Conservation (phyloP, 2,113 vertebrate genomes). For the Oplegnathus fasciatus region DNA sequence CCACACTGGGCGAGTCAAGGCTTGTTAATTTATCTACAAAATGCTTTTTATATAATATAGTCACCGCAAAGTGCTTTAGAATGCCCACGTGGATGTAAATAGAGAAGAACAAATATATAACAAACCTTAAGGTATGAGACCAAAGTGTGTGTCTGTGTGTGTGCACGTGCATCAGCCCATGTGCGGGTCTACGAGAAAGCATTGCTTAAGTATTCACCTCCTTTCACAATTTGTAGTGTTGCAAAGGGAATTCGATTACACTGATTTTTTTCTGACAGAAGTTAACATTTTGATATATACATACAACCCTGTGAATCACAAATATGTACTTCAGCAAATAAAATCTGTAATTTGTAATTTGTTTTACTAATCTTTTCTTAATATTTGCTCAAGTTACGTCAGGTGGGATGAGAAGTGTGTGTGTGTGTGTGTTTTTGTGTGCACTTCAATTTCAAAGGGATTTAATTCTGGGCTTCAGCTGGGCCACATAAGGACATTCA, state of each 20-base stretch:
- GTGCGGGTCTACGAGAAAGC: too few species aligned
- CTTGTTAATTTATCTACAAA: not conserved
- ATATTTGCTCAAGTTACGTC: not conserved
- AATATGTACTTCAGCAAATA: not conserved
- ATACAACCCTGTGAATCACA: not conserved
- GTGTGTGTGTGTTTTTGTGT: not conserved
- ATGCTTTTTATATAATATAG: not conserved
- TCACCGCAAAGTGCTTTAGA: conserved; percentile 3
- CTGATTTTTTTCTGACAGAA: not conserved
- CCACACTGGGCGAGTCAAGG: not conserved
- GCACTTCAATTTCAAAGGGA: not conserved
- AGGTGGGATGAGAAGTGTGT: not conserved
- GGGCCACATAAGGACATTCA: conserved; percentile 7
- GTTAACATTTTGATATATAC: not conserved
- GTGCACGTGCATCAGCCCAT: too few species aligned
- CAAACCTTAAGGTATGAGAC: not conserved
- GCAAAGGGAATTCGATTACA: not conserved
- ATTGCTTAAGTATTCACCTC: not conserved
- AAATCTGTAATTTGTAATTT: not conserved
- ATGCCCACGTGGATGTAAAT: not conserved
- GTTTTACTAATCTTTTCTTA: not conserved
- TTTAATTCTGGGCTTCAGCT: not conserved
- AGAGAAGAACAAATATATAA: not conserved
- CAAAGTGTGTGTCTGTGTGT: not conserved
- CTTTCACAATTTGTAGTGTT: not conserved